Conservation (phyloP, 2,797 vertebrate genomes). For the Pangasius macronema region DNA sequence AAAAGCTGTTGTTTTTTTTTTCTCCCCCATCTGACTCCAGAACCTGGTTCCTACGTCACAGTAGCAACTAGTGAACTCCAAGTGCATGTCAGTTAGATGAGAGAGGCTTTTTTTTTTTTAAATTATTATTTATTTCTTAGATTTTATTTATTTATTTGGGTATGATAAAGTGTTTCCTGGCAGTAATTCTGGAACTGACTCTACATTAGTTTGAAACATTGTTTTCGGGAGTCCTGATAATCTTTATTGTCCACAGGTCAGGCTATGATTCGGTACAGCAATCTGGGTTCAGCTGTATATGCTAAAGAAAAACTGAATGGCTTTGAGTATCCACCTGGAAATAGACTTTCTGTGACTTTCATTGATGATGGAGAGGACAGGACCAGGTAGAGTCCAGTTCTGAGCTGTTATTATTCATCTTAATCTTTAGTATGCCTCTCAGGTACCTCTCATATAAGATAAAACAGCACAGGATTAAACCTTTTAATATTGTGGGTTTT, state of each 20-base stretch:
- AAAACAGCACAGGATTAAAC: not conserved
- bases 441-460: not conserved
- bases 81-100: not conserved
- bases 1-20: not conserved
- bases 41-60: not conserved
- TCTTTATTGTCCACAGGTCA: constrained; percentile 74
- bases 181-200: not conserved
- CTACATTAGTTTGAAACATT: not conserved
- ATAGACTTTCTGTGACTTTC: constrained; percentile 84
- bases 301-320: constrained; percentile 92
- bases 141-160: not conserved
- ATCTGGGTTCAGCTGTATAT: constrained; percentile 90
- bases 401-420: not conserved
- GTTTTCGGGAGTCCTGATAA: not conserved
- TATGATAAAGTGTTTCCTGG: not conserved
- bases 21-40: not conserved
- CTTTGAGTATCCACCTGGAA: constrained; percentile 94
- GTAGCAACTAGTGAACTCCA: not conserved
- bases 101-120: not conserved
- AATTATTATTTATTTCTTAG: no score
- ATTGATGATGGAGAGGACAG: constrained; percentile 88
- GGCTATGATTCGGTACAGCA: constrained; percentile 90
- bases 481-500: not conserved
- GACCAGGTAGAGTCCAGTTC: constrained; percentile 77
- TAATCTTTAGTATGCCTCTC: not conserved